Percentiles rank a stretch among this genome's conserved stretches.
Evolutionary conservation across 2,113 vertebrate genomes (phyloP).

Genomic region (Ammodytes marinus): DNA sequence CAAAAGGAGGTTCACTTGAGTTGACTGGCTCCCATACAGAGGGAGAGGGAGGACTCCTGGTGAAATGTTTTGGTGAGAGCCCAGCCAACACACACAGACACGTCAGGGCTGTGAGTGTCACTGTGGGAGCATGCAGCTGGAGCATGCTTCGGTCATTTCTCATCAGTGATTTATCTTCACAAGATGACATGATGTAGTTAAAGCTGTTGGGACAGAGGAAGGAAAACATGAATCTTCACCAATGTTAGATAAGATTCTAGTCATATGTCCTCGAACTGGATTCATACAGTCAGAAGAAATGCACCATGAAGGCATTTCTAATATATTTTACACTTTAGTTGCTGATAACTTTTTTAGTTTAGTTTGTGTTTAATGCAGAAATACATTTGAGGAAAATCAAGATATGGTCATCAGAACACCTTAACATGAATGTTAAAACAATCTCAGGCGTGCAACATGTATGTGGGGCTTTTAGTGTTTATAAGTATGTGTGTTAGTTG

Average conservation of each 20-base stretch:
- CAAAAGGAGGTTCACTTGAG: conserved; percentile 30
- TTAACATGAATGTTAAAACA: too few species aligned
- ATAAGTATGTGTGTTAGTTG: too few species aligned
- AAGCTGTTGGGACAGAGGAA: conserved; percentile 3
- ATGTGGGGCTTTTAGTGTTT: too few species aligned
- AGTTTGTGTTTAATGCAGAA: not conserved
- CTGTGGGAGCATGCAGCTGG: conserved; percentile 19
- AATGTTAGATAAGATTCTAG: not conserved
- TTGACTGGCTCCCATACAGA: conserved; percentile 21
- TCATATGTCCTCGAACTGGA: not conserved
- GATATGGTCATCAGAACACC: too few species aligned
- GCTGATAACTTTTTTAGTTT: not conserved
- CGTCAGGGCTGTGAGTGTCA: not conserved
- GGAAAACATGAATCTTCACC: conserved; percentile 11
- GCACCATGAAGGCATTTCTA: not conserved
- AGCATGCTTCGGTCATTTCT: conserved; percentile 4
- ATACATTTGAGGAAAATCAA: not conserved
- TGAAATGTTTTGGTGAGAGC: conserved; percentile 6
- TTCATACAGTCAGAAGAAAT: not conserved
- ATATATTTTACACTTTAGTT: not conserved
- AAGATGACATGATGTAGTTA: conserved; percentile 9
- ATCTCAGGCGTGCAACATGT: too few species aligned
- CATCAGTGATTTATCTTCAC: conserved; percentile 26
- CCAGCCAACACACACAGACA: not conserved
- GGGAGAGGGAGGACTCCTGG: not conserved